Conservation (phyloP, 1,140 invertebrate genomes). For the Brachionus manjavacas region DNA sequence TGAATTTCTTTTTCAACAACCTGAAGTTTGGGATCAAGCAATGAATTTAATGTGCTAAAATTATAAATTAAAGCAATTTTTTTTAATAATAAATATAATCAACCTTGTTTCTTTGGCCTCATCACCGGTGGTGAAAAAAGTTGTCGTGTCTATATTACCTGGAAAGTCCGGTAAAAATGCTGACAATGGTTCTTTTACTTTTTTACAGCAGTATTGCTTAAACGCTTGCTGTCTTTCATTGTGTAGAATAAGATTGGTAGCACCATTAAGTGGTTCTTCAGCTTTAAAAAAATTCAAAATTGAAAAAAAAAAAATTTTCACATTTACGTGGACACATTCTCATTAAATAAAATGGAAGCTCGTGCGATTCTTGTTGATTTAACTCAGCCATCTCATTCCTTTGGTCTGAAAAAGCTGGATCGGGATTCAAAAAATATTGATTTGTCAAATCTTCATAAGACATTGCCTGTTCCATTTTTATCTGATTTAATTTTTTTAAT, state of each 20-base stretch:
- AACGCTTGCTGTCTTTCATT: slow-evolving; percentile 40
- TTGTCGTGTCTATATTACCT: slow-evolving; percentile 30
- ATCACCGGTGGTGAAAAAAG: not conserved
- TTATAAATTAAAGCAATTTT: not conserved
- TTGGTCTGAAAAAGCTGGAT: not conserved
- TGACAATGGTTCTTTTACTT: slow-evolving; percentile 39
- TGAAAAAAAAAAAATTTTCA: not conserved
- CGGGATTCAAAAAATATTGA: not conserved
- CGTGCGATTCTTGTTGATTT: slow-evolving; percentile 6
- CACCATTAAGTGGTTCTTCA: slow-evolving; percentile 22
- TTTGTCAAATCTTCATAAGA: slow-evolving; percentile 9
- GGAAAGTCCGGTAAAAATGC: slow-evolving; percentile 41
- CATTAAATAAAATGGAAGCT: slow-evolving; percentile 23
- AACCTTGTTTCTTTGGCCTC: slow-evolving; percentile 33
- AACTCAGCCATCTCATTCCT: not conserved
- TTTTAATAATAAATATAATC: not conserved
- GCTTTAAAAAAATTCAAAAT: not conserved
- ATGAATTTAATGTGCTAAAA: slow-evolving; percentile 1
- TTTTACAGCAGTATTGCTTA: slow-evolving; percentile 42
- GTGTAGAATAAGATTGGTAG: slow-evolving; percentile 30
- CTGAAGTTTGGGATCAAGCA: slow-evolving; percentile 28
- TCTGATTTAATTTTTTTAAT: not conserved
- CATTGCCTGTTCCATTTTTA: slow-evolving; percentile 19
- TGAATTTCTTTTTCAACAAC: slow-evolving; percentile 34
- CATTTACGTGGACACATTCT: not conserved